Conservation (phyloP, 2,113 vertebrate genomes). For the Tragelaphus strepsiceros region DNA sequence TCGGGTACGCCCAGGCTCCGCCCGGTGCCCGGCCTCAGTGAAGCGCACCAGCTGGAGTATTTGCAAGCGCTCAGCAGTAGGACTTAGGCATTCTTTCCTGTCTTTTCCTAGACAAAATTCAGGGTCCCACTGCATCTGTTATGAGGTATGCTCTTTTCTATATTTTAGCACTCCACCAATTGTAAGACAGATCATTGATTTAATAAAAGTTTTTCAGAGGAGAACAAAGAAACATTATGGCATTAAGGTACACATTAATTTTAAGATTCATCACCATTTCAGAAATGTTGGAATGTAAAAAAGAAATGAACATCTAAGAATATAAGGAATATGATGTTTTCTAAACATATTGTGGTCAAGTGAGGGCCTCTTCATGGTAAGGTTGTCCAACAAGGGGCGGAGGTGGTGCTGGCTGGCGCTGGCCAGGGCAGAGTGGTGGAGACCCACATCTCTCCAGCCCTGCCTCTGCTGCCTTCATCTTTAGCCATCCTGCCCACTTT, state of each 20-base stretch:
- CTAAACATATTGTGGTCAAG: neutral
- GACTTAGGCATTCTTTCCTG: neutral
- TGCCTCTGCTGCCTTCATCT: neutral
- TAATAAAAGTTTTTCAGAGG: conserved; percentile 21
- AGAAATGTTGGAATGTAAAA: neutral
- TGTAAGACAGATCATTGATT: neutral
- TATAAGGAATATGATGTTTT: neutral
- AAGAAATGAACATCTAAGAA: neutral
- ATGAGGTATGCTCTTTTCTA: neutral
- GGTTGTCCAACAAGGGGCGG: neutral
- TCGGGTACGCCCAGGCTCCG: neutral
- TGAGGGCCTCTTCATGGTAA: neutral
- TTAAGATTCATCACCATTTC: neutral
- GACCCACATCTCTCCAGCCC: neutral
- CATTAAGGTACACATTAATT: neutral
- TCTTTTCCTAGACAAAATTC: neutral
- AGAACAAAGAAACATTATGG: neutral
- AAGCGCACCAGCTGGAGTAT: neutral
- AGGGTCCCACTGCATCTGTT: neutral
- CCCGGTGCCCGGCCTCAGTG: neutral
- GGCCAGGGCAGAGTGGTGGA: neutral
- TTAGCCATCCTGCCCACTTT: neutral
- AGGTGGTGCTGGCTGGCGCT: neutral
- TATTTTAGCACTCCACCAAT: conserved; percentile 15
- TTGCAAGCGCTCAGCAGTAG: neutral